phyloP scores from a whole-genome alignment of 2,888 invertebrate genomes.

The Leptinotarsa peninsularis region DNA sequence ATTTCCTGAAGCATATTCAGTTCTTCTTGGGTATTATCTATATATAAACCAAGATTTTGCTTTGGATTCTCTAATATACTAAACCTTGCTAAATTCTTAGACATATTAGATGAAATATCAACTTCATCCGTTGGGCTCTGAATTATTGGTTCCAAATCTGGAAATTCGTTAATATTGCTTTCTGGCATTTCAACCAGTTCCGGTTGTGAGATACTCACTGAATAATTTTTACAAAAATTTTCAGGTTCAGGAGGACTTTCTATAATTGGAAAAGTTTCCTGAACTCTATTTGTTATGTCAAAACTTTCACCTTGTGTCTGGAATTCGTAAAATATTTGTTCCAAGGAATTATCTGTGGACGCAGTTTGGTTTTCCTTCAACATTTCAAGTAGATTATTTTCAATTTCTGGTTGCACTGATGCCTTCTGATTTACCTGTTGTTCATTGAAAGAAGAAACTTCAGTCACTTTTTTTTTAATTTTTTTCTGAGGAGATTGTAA shows the following conservation, averaged over 20 bases:
- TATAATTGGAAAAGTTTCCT: conserved; percentile 7
- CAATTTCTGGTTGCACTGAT: neutral
- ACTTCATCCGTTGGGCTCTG: neutral
- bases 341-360: neutral
- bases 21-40: conserved; percentile 49
- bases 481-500: neutral
- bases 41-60: conserved; percentile 45
- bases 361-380: neutral
- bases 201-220: neutral
- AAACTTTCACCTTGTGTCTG: neutral
- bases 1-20: conserved; percentile 49
- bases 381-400: neutral
- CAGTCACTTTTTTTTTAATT: neutral
- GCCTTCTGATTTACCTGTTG: neutral
- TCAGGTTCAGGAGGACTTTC: conserved; percentile 6
- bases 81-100: conserved; percentile 18
- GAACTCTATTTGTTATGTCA: neutral
- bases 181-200: neutral
- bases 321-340: conserved; percentile 3
- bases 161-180: neutral
- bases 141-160: neutral
- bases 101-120: neutral
- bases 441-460: neutral
- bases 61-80: conserved; percentile 43
- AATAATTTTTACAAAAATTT: neutral